Base-by-base conservation (phyloP, 2,888 invertebrate genomes). In the Sacculina carcini region DNA sequence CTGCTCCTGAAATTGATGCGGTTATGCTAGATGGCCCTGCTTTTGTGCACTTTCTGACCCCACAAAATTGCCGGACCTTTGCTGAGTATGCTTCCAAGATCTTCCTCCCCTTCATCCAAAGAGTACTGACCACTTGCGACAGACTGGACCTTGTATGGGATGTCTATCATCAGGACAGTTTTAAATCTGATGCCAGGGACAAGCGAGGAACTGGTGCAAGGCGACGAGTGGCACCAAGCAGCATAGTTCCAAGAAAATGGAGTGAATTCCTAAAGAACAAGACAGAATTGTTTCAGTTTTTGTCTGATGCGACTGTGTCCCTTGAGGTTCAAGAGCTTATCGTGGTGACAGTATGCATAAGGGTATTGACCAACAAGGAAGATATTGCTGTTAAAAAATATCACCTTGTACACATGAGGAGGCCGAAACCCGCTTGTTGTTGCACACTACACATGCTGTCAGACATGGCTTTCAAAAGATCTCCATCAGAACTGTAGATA, bases 341-440 rank as follows among this genome's bases (percentile, higher is more conserved):
- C n/a, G 40, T 40, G 42, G 42, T 40, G 42, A 40, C 42, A 40
- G 14, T 40, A 40, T n/a, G 42, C 42, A 40, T 21, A 40, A 40
- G 42, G 42, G 42, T 21, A 40, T 21, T 40, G 42, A 40, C 42
- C 42, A 40, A 40, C 42, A 40, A 40, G 40, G 40, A 40, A 40
- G 40, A 40, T 40, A 21, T 40, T 40, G 40, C 40, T 16, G 40
- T 40, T 40, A 40, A 40, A 10, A 48, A 49, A 36, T 31, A 36
- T 49, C 49, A 36, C 49, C 49, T 16, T 49, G 49, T n/a, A 6
- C 34, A n/a, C 49, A 49, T 49, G 49, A 49, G 49, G 49, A 49
- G 23, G 49, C 49, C 12, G 34, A 49, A 21, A 48, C 48, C 28
- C 48, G 23, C 31, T 28, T 48, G 9, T 19, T 48, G 12, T 26